These are phyloP conservation scores for Mesocentrotus franciscanus DNA, from an alignment of 53 echinoderm and acorn worm genomes.

Conservation along the genomic window DNA sequence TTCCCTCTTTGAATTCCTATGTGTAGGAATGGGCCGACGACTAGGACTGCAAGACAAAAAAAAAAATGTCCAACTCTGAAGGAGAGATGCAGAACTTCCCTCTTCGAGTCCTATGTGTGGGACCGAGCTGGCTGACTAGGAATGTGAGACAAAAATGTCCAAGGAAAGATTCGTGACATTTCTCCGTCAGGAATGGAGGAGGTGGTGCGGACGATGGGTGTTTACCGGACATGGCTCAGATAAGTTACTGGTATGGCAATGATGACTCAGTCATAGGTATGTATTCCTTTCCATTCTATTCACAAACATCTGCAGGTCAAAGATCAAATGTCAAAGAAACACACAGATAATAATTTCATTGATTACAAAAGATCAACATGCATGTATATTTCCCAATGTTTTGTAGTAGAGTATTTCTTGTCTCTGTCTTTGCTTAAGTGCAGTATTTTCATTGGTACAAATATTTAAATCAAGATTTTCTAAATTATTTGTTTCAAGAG, in stretches of 20 bases:
- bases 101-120: neutral
- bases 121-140: neutral
- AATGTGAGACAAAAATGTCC: neutral
- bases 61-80: too few relatives aligned
- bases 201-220: neutral
- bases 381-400: too few relatives aligned
- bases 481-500: too few relatives aligned
- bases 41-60: too few relatives aligned
- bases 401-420: too few relatives aligned
- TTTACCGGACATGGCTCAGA: neutral
- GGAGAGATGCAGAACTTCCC: neutral
- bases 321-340: neutral
- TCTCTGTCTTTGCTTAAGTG: too few relatives aligned
- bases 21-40: neutral
- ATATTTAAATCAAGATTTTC: too few relatives aligned
- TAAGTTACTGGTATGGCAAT: slow-evolving; percentile 29
- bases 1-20: neutral
- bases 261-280: slow-evolving; percentile 27
- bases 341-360: too few relatives aligned
- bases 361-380: too few relatives aligned
- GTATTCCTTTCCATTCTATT: slow-evolving; percentile 43
- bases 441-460: too few relatives aligned
- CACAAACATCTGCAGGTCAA: slow-evolving; percentile 47
- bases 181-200: neutral
- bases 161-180: neutral